These are phyloP conservation scores for Leptatherina wallacei DNA, from an alignment of 2,797 vertebrate genomes.

Conservation along the genomic window DNA sequence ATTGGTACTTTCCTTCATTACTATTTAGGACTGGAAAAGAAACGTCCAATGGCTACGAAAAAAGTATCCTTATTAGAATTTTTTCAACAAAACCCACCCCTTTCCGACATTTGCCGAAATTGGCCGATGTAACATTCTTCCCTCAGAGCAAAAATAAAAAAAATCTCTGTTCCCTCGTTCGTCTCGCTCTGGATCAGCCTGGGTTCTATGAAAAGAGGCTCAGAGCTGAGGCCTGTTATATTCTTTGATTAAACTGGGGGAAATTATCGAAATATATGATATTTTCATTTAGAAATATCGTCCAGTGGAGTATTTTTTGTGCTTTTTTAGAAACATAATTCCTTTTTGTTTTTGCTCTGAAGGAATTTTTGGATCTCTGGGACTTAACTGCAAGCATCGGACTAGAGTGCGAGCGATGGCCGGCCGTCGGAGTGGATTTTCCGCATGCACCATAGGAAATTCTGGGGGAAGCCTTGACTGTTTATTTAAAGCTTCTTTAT, in stretches of 20 bases:
- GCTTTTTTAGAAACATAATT: constrained; percentile 14
- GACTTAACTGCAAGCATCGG: constrained; percentile 79
- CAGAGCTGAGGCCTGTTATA: constrained; percentile 80
- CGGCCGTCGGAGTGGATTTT: constrained; percentile 47
- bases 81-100: constrained; percentile 74
- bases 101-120: constrained; percentile 83
- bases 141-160: constrained; percentile 87
- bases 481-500: constrained; percentile 23
- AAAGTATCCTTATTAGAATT: constrained; percentile 53
- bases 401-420: constrained; percentile 66
- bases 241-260: constrained; percentile 43
- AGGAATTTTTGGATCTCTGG: constrained; percentile 67
- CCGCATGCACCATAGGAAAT: constrained; percentile 75
- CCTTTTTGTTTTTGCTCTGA: constrained; percentile 1
- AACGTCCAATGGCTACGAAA: constrained; percentile 64
- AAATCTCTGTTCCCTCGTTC: constrained; percentile 81
- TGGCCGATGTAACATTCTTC: constrained; percentile 82
- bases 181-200: constrained; percentile 86
- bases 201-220: constrained; percentile 86
- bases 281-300: constrained; percentile 38
- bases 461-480: constrained; percentile 75
- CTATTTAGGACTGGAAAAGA: constrained; percentile 61
- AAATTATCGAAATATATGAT: constrained; percentile 47
- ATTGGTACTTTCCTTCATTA: constrained; percentile 71
- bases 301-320: constrained; percentile 43